Base-by-base conservation (phyloP, 2,113 vertebrate species). In the Calyptommatus sinebrachiatus region DNA sequence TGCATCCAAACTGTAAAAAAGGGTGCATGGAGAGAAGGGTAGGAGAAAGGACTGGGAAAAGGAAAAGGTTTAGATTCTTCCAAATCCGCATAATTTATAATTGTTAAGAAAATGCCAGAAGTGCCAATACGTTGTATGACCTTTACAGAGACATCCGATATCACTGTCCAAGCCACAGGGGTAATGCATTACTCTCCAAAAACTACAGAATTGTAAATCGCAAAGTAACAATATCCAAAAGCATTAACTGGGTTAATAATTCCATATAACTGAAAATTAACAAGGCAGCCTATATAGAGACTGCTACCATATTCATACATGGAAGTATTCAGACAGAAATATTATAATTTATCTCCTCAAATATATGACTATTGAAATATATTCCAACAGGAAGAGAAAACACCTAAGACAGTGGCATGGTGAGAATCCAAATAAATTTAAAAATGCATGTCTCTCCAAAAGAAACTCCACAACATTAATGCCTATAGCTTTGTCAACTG, bases 31-130 rank as follows among this genome's bases (percentile, higher is more conserved):
- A 74, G 18, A 29, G 9, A 8, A 20, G 8, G 48, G 12, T 50
- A 21, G 26, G 35, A 41, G 35, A 73, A 46, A 18, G 21, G n/a
- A 21, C 67, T 20, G 61, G 53, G 53, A 57, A 57, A 66, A 67
- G 48, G 26, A 57, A 66, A 57, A 26, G 7, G 26, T 57, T 7
- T 72, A 12, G 71, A 84, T 88, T 86, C 77, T 53, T 87, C 83
- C 73, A 89, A 87, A 81, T 87, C 85, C 87, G 4, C 72, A 86
- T 75, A 65, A 76, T 69, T 70, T 26, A 31, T 16, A 57, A 73
- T 77, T 90, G 81, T 82, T 86, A 88, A 88, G 82, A 87, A 77
- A 73, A 79, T 74, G 8, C 83, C 66, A 67, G 18, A 50, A 45
- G 62, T 75, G 35, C 7, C 28, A 26, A 57, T 83, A 77, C 0